Evolutionary conservation across 2,888 invertebrate genomes (phyloP), one percentile per base, ranked within the genome.

Genomic region (Hydropsyche betteni): DNA sequence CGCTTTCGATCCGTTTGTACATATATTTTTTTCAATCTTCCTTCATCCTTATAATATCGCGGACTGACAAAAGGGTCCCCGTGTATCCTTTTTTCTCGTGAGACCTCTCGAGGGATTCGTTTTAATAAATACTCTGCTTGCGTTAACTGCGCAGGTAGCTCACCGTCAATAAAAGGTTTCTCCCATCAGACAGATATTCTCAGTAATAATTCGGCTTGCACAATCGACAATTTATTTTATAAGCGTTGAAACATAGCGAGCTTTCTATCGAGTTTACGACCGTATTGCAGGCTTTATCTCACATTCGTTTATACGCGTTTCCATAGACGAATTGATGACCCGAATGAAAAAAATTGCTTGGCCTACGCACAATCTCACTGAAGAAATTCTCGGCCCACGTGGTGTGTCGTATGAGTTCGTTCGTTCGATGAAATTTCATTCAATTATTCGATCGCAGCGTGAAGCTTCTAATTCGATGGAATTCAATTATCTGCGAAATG

Each of bases 71-170:
- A 72, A 72, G 72, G 58, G 44, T 44, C 44, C 44, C 64, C 36
- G 8, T 72, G 72, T 72, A 72, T 71, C 72, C 44, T 44, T 72
- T 72, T 70, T 72, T 72, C 72, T 72, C 72, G 72, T 72, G 72
- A 72, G 72, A 72, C 55, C 52, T 71, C 55, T 72, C 58, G 58
- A 55, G 58, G 61, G 72, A 72, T 55, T 58, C 72, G 72, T 58
- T 55, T 72, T 72, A 72, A 72, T 72, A 72, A 72, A 72, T 72
- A 70, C 58, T 72, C 55, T 72, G 58, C 44, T 44, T 44, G 44
- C 44, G 10, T 44, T 72, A 38, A 72, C 36, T 58, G 16, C 8
- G 38, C 72, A 72, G 72, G 72, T 72, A 72, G 38, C 52, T 12
- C 36, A 71, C 33, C 71, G 8, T 24, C 24, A 10, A 44, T 44